Percentiles rank a stretch among this genome's conserved stretches.
Evolutionary conservation across 1,140 invertebrate species (phyloP).

Genomic region (Cydia amplana): DNA sequence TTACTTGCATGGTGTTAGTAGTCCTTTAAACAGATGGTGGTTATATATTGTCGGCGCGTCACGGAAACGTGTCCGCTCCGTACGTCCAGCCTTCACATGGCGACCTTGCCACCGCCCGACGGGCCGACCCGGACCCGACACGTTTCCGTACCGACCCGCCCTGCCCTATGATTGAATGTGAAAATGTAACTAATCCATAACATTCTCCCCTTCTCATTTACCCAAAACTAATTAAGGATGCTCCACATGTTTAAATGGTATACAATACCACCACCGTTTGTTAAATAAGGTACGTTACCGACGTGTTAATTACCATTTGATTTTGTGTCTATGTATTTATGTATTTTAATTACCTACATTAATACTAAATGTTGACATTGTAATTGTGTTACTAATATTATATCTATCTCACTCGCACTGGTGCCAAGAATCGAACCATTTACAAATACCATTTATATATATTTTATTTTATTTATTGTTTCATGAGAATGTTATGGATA

Average conservation of each 20-base stretch:
- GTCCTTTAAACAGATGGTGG: slow-evolving; percentile 67
- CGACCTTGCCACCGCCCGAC: background rate
- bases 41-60: slow-evolving; percentile 49
- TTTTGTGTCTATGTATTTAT: slow-evolving; percentile 72
- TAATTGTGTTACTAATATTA: slow-evolving; percentile 61
- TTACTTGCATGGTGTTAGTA: slow-evolving; percentile 73
- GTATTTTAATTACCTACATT: slow-evolving; percentile 52
- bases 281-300: slow-evolving; percentile 74
- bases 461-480: slow-evolving; percentile 44
- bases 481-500: slow-evolving; percentile 77
- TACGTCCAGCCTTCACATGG: background rate
- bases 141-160: slow-evolving; percentile 55
- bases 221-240: slow-evolving; percentile 79
- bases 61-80: background rate
- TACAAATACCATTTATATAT: slow-evolving; percentile 44
- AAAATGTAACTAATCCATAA: slow-evolving; percentile 78
- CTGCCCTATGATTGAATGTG: slow-evolving; percentile 53
- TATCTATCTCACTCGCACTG: slow-evolving; percentile 53
- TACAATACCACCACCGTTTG: slow-evolving; percentile 74
- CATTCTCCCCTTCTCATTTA: slow-evolving; percentile 78
- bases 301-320: slow-evolving; percentile 70
- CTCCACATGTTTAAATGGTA: slow-evolving; percentile 77
- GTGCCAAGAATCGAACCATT: slow-evolving; percentile 56
- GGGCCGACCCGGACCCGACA: background rate
- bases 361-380: slow-evolving; percentile 42